A percentile compares a stretch with the other conserved stretches of the same genome.
Conservation (phyloP, 1,140 invertebrate genomes). For the Eupristina koningsbergeri region DNA sequence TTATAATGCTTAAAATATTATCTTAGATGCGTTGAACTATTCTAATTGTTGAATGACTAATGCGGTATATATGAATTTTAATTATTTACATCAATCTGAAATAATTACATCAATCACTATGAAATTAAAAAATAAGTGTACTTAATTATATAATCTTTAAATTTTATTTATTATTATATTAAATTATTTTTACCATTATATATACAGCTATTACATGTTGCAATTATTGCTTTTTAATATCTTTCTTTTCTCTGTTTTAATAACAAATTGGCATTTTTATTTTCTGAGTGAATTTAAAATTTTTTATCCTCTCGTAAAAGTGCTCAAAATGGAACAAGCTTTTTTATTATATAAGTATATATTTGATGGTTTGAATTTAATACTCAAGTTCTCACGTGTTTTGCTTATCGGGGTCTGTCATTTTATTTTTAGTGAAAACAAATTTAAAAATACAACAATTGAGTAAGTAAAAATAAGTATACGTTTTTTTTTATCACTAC, state of each 20-base stretch:
- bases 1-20: background rate
- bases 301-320: background rate
- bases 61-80: too few relatives aligned
- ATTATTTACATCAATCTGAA: background rate
- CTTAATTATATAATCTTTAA: background rate
- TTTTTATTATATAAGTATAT: background rate
- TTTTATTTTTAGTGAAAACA: background rate
- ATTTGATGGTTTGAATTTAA: background rate
- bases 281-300: too few relatives aligned
- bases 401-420: background rate
- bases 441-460: background rate
- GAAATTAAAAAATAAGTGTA: background rate
- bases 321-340: background rate
- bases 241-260: background rate
- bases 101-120: background rate
- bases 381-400: background rate
- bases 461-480: background rate
- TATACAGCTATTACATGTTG: too few relatives aligned
- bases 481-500: background rate
- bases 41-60: background rate
- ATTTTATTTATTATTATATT: background rate
- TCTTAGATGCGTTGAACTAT: too few relatives aligned
- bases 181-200: too few relatives aligned
- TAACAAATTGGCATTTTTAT: too few relatives aligned
- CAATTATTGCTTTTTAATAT: background rate